A percentile compares a stretch with the other conserved stretches of the same genome.
These are phyloP conservation scores for Nemotelus pantherinus DNA, from an alignment of 2,888 invertebrate genomes.

Conservation along the genomic window DNA sequence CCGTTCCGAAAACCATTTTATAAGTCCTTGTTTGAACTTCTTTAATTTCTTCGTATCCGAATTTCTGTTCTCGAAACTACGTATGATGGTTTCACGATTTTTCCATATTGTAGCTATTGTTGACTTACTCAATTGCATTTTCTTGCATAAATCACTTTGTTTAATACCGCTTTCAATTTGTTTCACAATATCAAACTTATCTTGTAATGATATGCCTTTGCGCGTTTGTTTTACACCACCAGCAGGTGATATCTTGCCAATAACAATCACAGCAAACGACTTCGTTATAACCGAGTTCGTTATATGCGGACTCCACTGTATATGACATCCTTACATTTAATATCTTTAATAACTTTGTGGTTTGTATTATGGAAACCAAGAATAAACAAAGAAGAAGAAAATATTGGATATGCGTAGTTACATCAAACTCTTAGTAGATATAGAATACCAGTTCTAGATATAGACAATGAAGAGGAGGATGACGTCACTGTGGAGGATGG, in stretches of 20 bases:
- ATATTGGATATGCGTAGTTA: no score
- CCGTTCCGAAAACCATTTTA: slow-evolving; percentile 12
- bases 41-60: slow-evolving; percentile 20
- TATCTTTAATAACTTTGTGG: no score
- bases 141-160: slow-evolving; percentile 12
- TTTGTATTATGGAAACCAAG: no score
- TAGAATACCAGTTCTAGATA: no score
- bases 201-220: slow-evolving; percentile 17
- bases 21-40: neutral
- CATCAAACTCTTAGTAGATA: no score
- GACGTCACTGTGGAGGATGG: no score
- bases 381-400: no score
- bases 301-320: no score
- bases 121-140: slow-evolving; percentile 12
- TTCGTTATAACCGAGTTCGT: no score
- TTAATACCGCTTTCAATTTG: slow-evolving; percentile 22
- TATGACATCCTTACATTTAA: no score
- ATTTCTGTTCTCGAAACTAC: neutral
- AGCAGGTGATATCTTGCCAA: slow-evolving; percentile 12
- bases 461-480: no score
- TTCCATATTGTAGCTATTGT: slow-evolving; percentile 13
- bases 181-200: slow-evolving; percentile 2
- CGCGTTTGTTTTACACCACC: neutral
- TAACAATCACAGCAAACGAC: slow-evolving; percentile 21
- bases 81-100: slow-evolving; percentile 6